Conservation (phyloP, 2,888 invertebrate species). For the Autographa gamma region DNA sequence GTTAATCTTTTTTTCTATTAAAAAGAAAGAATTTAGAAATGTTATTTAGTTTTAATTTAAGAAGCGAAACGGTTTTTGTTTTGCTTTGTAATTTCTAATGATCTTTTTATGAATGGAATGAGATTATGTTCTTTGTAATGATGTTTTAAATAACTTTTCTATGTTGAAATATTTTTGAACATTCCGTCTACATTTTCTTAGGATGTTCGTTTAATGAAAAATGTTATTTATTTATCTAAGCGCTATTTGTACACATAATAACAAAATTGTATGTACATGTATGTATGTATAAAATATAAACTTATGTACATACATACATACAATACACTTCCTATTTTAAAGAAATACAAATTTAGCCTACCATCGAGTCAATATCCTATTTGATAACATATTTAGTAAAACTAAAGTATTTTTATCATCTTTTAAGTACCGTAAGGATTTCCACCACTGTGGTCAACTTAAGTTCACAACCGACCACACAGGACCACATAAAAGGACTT, state of each 20-base stretch:
- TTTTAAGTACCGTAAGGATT: background rate
- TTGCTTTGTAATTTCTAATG: background rate
- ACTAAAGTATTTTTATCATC: background rate
- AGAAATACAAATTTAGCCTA: too few relatives aligned
- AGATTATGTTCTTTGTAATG: background rate
- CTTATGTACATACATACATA: too few relatives aligned
- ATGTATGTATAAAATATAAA: too few relatives aligned
- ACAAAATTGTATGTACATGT: too few relatives aligned
- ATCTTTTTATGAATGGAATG: slow-evolving; percentile 4
- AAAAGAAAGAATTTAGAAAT: slow-evolving; percentile 12
- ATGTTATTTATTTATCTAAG: too few relatives aligned
- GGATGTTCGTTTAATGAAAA: background rate
- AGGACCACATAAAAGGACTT: slow-evolving; percentile 31
- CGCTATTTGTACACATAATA: too few relatives aligned
- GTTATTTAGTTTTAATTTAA: background rate
- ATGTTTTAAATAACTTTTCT: background rate
- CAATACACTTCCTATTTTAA: too few relatives aligned
- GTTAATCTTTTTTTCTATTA: slow-evolving; percentile 6
- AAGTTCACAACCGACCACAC: slow-evolving; percentile 8
- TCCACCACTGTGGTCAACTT: background rate
- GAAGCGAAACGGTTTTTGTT: background rate
- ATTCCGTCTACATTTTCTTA: background rate
- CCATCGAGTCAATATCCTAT: too few relatives aligned
- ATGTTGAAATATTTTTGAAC: background rate
- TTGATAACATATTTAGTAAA: too few relatives aligned